Base-by-base conservation (phyloP, 2,797 vertebrate genomes). In the Anguilla anguilla region DNA sequence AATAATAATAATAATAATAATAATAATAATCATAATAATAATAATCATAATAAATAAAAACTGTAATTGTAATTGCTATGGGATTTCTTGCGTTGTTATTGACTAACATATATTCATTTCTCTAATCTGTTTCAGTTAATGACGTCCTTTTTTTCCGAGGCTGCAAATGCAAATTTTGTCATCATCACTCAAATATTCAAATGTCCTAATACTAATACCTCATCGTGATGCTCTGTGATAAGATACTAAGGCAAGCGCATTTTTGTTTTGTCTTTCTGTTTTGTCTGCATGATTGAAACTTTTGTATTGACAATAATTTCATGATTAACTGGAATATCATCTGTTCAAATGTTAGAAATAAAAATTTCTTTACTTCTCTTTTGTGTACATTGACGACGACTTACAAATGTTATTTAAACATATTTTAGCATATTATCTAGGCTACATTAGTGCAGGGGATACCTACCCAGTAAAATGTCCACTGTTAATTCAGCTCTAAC, bases 31-130 rank as follows among this genome's bases (percentile, higher is more conserved):
- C 53, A 53, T 13, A 53, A 53, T 13, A 53, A 53, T 53, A 53
- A 53, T 53, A 53, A 53, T 53, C 11, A 53, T 53, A 53, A 53
- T 53, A 13, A 9, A 53, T 53, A 9, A 53, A 46, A 46, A 89
- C 91, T 89, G 83, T 83, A 55, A 55, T 55, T 55, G 6, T 55
- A 11, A 55, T 55, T 11, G 53, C 53, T 55, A 59, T 59, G 57
- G 57, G 17, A 17, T 17, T 59, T 59, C 57, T 59, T 59, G 57
- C 17, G 3, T 59, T 59, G 17, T 57, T 15, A 15, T 57, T 15
- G 55, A 11, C 15, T 19, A 15, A 57, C 55, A 15, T 57, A 17
- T 57, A 57, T 17, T 13, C 15, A 2, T 59, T 59, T 59, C 3
- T 19, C 3, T 19, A 17, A 22, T 19, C 15, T 19, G 15, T 59